Evolutionary conservation across 2,113 vertebrate species (phyloP).

Genomic region (Chaetodon auriga): DNA sequence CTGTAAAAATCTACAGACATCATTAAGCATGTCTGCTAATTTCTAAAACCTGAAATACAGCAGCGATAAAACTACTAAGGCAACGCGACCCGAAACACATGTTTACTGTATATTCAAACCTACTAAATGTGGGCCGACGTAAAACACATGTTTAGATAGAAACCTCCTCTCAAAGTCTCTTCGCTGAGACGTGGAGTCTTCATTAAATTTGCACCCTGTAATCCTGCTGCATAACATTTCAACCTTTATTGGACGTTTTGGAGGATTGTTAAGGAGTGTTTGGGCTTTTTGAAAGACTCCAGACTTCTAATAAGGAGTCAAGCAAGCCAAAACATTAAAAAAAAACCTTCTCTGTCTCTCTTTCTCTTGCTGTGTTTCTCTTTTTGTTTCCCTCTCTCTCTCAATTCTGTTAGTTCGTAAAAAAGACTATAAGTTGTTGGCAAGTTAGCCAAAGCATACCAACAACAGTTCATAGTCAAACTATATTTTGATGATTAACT

Average conservation of each 20-base stretch:
- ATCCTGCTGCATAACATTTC: slow-evolving; percentile 55
- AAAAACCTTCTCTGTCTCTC: slow-evolving; percentile 2
- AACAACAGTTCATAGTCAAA: slow-evolving; percentile 10
- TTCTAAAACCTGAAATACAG: slow-evolving; percentile 67
- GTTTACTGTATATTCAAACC: slow-evolving; percentile 56
- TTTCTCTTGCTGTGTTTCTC: slow-evolving; percentile 1
- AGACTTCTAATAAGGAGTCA: slow-evolving; percentile 54
- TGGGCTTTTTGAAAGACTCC: slow-evolving; percentile 50
- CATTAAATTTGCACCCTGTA: slow-evolving; percentile 61
- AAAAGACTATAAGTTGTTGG: slow-evolving; percentile 9
- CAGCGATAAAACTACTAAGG: slow-evolving; percentile 65
- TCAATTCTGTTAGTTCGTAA: slow-evolving; percentile 2
- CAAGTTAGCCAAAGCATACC: slow-evolving; percentile 6
- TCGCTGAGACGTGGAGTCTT: slow-evolving; percentile 42
- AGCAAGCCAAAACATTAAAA: slow-evolving; percentile 35
- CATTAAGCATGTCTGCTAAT: slow-evolving; percentile 77
- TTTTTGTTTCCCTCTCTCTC: neutral
- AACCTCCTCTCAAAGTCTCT: slow-evolving; percentile 26
- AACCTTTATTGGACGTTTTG: slow-evolving; percentile 58
- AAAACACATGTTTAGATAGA: slow-evolving; percentile 62
- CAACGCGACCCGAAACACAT: slow-evolving; percentile 56
- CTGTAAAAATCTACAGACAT: slow-evolving; percentile 70
- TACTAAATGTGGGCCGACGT: slow-evolving; percentile 28
- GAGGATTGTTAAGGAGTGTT: slow-evolving; percentile 48
- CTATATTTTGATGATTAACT: slow-evolving; percentile 15